Conservation (phyloP, 2,888 invertebrate genomes). For the Pediacus dermestoides region DNA sequence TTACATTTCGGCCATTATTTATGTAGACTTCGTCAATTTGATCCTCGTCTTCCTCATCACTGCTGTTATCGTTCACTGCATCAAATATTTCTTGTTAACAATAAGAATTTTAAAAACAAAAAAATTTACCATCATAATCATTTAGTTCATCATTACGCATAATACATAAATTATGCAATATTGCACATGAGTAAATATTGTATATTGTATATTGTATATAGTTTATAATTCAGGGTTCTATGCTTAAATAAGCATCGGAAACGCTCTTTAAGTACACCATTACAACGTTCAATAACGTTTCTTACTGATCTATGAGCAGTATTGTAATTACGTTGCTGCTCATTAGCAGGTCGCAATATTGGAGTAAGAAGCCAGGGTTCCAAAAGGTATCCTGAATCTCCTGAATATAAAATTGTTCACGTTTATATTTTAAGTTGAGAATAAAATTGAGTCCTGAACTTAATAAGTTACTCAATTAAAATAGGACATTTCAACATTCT, state of each 20-base stretch:
- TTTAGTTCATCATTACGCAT: conserved; percentile 1
- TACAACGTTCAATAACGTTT: conserved; percentile 15
- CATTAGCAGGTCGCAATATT: not conserved
- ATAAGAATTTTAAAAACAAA: not conserved
- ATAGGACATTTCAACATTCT: no score
- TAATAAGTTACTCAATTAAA: no score
- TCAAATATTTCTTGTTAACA: not conserved
- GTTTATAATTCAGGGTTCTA: conserved; percentile 10
- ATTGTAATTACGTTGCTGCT: conserved; percentile 4
- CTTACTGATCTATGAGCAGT: conserved; percentile 10
- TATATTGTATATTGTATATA: conserved; percentile 9
- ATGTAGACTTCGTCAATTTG: not conserved
- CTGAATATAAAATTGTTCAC: no score
- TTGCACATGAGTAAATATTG: not conserved
- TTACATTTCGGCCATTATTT: conserved; percentile 1
- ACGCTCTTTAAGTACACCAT: conserved; percentile 13
- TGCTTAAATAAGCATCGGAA: conserved; percentile 8
- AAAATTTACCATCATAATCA: conserved; percentile 8
- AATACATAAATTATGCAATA: not conserved
- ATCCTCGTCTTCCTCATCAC: not conserved
- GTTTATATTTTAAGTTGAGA: no score
- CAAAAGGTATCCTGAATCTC: conserved; percentile 7
- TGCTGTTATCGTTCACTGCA: not conserved
- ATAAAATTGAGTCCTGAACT: no score
- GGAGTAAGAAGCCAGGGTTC: conserved; percentile 10